Conservation (phyloP, 2,888 invertebrate species). For the Sphaerophoria taeniata region DNA sequence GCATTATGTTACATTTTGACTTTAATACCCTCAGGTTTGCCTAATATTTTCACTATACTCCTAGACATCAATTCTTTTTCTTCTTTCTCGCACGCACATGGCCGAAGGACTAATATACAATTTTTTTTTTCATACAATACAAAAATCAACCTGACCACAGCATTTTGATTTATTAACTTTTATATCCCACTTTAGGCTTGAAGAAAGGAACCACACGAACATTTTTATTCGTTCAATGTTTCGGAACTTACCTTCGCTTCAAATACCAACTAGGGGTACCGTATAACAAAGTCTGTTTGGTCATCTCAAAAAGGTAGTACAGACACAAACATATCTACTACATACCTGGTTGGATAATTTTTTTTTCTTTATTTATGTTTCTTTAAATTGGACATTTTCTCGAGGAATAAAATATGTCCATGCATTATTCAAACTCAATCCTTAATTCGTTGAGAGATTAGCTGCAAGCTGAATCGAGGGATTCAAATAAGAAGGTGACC, state of each 20-base stretch:
- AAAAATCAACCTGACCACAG: conserved; percentile 66
- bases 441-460: conserved; percentile 45
- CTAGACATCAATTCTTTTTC: background rate
- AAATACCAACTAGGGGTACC: background rate
- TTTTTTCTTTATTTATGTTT: conserved; percentile 32
- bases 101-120: background rate
- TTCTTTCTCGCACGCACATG: background rate
- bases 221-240: conserved; percentile 17
- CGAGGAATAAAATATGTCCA: conserved; percentile 27
- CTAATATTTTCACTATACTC: conserved; percentile 56
- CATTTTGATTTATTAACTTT: conserved; percentile 70
- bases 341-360: background rate
- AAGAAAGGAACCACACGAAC: conserved; percentile 19
- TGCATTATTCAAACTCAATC: conserved; percentile 38
- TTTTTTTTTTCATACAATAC: too few relatives aligned
- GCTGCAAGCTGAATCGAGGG: conserved; percentile 37
- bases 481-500: conserved; percentile 35
- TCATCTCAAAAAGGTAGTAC: too few relatives aligned
- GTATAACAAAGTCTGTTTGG: too few relatives aligned
- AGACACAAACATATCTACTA: background rate
- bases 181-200: conserved; percentile 38
- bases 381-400: conserved; percentile 40
- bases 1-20: conserved; percentile 64
- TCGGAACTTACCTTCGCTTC: conserved; percentile 2
- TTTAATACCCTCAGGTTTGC: conserved; percentile 52